phyloP scores from a whole-genome alignment of 2,888 invertebrate species.

The Cheilosia soror region DNA sequence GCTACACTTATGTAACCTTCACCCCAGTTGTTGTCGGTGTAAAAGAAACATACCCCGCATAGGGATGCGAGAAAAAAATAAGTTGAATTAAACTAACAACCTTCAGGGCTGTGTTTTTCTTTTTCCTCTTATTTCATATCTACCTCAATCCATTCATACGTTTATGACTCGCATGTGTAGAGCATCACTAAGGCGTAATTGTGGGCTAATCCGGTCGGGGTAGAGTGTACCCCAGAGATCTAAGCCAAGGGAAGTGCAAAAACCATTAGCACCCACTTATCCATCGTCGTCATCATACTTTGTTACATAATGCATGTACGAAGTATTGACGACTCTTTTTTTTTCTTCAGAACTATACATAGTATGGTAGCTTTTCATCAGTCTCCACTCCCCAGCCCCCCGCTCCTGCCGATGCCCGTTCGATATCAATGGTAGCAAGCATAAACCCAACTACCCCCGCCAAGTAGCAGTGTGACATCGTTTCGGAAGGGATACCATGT shows the following conservation, averaged over 20 bases:
- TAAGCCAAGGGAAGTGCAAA: conserved; percentile 47
- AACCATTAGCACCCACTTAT: conserved; percentile 68
- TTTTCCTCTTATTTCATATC: conserved; percentile 24
- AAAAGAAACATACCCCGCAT: conserved; percentile 34
- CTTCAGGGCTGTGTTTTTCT: conserved; percentile 40
- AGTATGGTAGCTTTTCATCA: conserved; percentile 30
- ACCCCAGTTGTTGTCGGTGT: conserved; percentile 47
- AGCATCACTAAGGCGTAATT: conserved; percentile 26
- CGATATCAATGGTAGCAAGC: conserved; percentile 30
- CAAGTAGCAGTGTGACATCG: conserved; percentile 43
- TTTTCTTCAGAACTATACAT: conserved; percentile 33
- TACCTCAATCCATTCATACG: conserved; percentile 52
- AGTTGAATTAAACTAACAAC: conserved; percentile 64
- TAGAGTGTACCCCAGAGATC: conserved; percentile 27
- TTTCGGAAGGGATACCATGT: conserved; percentile 22
- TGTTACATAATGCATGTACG: conserved; percentile 29
- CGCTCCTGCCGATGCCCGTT: conserved; percentile 6
- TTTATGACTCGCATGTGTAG: conserved; percentile 27
- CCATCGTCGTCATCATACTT: conserved; percentile 38
- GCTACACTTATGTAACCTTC: conserved; percentile 65
- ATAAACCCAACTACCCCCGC: background rate
- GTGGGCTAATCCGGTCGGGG: conserved; percentile 42
- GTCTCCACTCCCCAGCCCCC: background rate
- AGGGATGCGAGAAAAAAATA: conserved; percentile 14
- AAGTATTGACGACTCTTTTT: conserved; percentile 51